Evolutionary conservation across 2,113 vertebrate genomes (phyloP).

Genomic region (Okapia johnstoni): DNA sequence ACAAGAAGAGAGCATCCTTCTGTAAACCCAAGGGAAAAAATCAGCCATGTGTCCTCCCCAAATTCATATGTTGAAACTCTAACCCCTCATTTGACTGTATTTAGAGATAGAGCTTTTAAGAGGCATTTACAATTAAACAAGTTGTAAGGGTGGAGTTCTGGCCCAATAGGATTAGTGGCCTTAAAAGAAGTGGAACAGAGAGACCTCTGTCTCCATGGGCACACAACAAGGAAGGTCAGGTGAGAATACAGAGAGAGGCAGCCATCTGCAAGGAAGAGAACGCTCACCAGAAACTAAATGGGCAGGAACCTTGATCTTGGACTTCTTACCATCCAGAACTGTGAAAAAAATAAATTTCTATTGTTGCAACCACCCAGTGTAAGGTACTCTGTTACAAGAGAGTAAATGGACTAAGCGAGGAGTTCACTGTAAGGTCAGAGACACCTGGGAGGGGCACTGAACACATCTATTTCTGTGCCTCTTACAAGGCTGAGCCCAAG

Average conservation of each 20-base stretch:
- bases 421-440: background rate
- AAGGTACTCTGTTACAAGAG: background rate
- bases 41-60: background rate
- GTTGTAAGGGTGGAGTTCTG: background rate
- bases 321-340: background rate
- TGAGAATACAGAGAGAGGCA: background rate
- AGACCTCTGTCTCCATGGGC: background rate
- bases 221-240: background rate
- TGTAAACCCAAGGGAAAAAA: background rate
- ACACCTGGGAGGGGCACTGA: fast-evolving
- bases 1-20: background rate
- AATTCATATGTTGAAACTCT: background rate
- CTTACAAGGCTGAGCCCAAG: background rate
- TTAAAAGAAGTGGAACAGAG: background rate
- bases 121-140: background rate
- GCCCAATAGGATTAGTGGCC: background rate
- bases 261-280: background rate
- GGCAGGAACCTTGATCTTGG: background rate
- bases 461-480: background rate
- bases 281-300: background rate
- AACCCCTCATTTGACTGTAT: background rate
- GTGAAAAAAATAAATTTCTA: background rate
- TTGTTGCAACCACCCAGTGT: background rate
- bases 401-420: background rate
- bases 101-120: background rate